Percentiles rank a stretch among this genome's conserved stretches.
Evolutionary conservation across 2,888 invertebrate genomes (phyloP).

Genomic region (Meiosimyza decipiens): DNA sequence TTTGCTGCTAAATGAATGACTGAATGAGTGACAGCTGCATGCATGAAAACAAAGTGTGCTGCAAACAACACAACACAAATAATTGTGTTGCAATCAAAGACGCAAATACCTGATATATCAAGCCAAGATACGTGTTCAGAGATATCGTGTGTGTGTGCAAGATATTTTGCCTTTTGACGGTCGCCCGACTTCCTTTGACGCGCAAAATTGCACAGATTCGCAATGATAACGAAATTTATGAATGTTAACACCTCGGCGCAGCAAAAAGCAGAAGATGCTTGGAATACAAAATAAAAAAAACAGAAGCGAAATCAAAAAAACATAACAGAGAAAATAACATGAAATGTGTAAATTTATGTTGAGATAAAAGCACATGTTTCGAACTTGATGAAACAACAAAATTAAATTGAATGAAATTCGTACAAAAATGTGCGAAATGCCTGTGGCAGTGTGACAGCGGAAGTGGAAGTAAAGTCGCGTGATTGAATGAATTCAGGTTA

Average conservation of each 20-base stretch:
- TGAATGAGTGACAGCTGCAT: slow-evolving; percentile 18
- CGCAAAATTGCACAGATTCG: slow-evolving; percentile 26
- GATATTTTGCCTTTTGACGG: slow-evolving; percentile 25
- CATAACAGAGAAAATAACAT: not conserved
- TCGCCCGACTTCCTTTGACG: slow-evolving; percentile 31
- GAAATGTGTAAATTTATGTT: not conserved
- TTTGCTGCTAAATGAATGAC: not conserved
- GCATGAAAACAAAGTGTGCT: slow-evolving; percentile 7
- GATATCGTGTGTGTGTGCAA: not conserved
- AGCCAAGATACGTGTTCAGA: not conserved
- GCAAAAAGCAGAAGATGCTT: not conserved
- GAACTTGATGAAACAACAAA: too few species aligned
- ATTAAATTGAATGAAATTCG: too few species aligned
- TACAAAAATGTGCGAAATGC: too few species aligned
- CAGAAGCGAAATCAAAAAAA: too few species aligned
- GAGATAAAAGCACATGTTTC: too few species aligned
- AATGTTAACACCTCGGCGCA: not conserved
- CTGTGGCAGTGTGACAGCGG: slow-evolving; percentile 6
- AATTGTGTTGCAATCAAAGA: slow-evolving; percentile 10
- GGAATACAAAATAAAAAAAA: not conserved
- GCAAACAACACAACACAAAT: not conserved
- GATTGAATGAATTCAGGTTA: too few species aligned
- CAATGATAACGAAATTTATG: slow-evolving; percentile 23
- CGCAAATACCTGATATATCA: slow-evolving; percentile 7
- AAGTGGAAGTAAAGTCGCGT: slow-evolving; percentile 2